Conservation (phyloP, 2,888 invertebrate genomes). For the Carabus problematicus region DNA sequence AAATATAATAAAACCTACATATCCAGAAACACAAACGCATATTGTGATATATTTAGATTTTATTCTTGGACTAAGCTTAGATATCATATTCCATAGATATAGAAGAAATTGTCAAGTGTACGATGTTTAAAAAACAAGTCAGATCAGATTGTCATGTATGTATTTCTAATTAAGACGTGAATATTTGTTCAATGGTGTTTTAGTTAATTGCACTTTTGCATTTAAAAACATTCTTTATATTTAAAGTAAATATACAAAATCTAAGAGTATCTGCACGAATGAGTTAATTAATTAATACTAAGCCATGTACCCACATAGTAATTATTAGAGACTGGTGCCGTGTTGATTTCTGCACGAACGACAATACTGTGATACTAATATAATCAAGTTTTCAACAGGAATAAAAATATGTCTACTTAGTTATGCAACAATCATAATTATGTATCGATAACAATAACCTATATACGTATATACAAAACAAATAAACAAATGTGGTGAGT, state of each 20-base stretch:
- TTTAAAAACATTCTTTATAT: constrained; percentile 33
- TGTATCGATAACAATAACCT: constrained; percentile 29
- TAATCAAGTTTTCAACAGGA: too few species aligned
- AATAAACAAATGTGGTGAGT: too few species aligned
- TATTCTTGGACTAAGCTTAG: too few species aligned
- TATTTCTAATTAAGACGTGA: constrained; percentile 7
- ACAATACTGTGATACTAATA: constrained; percentile 19
- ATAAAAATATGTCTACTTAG: too few species aligned
- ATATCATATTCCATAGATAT: too few species aligned
- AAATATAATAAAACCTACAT: constrained; percentile 9
- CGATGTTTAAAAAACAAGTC: too few species aligned
- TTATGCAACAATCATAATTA: constrained; percentile 9
- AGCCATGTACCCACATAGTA: constrained; percentile 41
- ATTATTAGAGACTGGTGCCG: constrained; percentile 27
- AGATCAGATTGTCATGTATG: constrained; percentile 22
- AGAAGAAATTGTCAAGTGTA: too few species aligned
- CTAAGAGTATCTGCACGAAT: constrained; percentile 5
- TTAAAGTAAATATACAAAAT: constrained; percentile 21
- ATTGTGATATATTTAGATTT: neutral
- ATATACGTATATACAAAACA: neutral
- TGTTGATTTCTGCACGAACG: constrained; percentile 36
- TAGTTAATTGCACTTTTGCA: constrained; percentile 41
- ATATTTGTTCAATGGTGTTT: constrained; percentile 32
- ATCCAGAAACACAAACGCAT: neutral
- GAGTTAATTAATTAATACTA: constrained; percentile 19